Conservation (phyloP, 2,797 vertebrate species). For the Enteromius trimaculatus region DNA sequence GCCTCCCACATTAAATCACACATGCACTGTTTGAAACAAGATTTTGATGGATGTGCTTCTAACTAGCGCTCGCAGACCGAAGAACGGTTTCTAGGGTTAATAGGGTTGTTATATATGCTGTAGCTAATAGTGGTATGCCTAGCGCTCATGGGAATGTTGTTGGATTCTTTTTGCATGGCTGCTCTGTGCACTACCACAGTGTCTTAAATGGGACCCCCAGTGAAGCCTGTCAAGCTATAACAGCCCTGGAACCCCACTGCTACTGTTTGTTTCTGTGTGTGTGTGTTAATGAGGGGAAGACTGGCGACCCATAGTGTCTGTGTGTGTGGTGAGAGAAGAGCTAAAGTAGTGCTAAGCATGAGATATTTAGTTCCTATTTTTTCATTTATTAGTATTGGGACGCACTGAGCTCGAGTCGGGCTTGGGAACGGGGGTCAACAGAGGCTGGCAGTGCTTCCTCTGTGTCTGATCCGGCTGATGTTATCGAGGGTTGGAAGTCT, state of each 20-base stretch:
- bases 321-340: slow-evolving; percentile 17
- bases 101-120: slow-evolving; percentile 4
- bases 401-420: slow-evolving; percentile 16
- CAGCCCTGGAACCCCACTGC: slow-evolving; percentile 42
- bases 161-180: slow-evolving; percentile 40
- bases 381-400: slow-evolving; percentile 42
- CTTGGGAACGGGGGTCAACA: slow-evolving; percentile 66
- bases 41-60: slow-evolving; percentile 42
- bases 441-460: slow-evolving; percentile 65
- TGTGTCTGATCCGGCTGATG: slow-evolving; percentile 64
- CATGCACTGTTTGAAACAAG: slow-evolving; percentile 1
- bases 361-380: slow-evolving; percentile 7
- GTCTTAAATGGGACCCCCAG: slow-evolving; percentile 33
- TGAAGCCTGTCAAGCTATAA: slow-evolving; percentile 44
- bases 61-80: neutral
- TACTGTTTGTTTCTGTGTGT: slow-evolving; percentile 44
- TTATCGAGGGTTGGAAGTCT: slow-evolving; percentile 72
- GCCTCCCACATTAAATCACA: neutral
- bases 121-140: slow-evolving; percentile 12
- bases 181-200: slow-evolving; percentile 35
- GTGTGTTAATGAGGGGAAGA: slow-evolving; percentile 39
- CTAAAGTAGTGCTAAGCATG: neutral
- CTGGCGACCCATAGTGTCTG: slow-evolving; percentile 27
- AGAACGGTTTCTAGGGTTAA: slow-evolving; percentile 15
- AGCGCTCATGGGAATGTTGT: slow-evolving; percentile 33